phyloP scores from a whole-genome alignment of 2,888 invertebrate species.

The Himalopsyche anomala region DNA sequence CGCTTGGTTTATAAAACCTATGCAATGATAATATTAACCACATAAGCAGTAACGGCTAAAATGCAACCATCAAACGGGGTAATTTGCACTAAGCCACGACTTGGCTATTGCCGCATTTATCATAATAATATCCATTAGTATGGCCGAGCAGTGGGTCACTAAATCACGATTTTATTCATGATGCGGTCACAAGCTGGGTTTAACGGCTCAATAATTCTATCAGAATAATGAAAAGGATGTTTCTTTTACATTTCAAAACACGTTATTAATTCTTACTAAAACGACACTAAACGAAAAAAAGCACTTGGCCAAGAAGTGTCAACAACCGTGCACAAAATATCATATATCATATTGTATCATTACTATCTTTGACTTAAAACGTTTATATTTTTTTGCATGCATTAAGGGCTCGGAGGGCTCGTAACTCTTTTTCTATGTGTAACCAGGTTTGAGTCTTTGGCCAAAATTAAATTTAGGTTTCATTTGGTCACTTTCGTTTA shows the following conservation, averaged over 20 bases:
- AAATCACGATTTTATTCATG: conserved; percentile 56
- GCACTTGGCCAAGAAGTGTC: no score
- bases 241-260: not conserved
- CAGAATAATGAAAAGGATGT: not conserved
- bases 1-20: not conserved
- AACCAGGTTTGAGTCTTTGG: no score
- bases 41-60: conserved; percentile 49
- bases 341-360: no score
- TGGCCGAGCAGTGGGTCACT: conserved; percentile 55
- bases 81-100: conserved; percentile 60
- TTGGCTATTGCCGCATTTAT: conserved; percentile 55
- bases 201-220: conserved; percentile 55
- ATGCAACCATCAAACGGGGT: conserved; percentile 58
- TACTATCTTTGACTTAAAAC: no score
- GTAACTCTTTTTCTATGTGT: no score
- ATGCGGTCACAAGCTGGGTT: conserved; percentile 47
- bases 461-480: no score
- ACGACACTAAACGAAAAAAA: no score
- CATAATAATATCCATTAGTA: conserved; percentile 61
- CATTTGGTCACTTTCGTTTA: no score
- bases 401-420: no score
- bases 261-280: not conserved
- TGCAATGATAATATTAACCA: not conserved
- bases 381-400: no score
- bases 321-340: no score